phyloP scores from a whole-genome alignment of 2,888 invertebrate genomes.

The Allygus modestus region DNA sequence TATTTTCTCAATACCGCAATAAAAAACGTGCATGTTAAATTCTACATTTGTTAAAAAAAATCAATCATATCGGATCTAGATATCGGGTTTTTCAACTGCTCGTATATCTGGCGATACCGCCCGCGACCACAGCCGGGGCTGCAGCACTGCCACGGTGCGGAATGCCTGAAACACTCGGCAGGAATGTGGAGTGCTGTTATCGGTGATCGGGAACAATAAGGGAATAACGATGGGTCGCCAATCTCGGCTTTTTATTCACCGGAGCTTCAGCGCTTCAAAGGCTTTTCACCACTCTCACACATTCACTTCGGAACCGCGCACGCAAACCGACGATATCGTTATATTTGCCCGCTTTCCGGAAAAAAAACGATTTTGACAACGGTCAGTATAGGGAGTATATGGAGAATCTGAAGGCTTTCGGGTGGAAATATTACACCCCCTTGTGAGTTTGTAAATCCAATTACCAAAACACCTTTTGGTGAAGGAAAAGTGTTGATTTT shows the following conservation, averaged over 20 bases:
- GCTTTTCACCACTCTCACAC: neutral
- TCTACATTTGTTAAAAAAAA: too few relatives aligned
- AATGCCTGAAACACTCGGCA: neutral
- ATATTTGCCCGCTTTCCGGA: conserved; percentile 31
- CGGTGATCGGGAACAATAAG: conserved; percentile 46
- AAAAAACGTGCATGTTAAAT: too few relatives aligned
- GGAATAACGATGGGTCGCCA: conserved; percentile 34
- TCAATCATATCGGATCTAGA: too few relatives aligned
- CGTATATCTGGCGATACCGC: too few relatives aligned
- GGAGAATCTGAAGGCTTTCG: neutral
- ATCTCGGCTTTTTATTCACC: conserved; percentile 38
- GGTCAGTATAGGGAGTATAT: conserved; percentile 19
- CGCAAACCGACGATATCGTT: neutral
- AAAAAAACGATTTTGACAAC: neutral
- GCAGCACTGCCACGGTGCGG: neutral
- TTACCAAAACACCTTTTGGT: neutral
- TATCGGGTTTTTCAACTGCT: too few relatives aligned
- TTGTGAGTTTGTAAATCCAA: conserved; percentile 1
- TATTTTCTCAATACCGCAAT: too few relatives aligned
- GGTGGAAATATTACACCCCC: neutral
- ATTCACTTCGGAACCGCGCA: neutral
- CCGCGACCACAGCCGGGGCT: too few relatives aligned
- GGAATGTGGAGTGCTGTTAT: conserved; percentile 24
- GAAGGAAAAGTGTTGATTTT: neutral
- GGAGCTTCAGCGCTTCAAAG: conserved; percentile 38